Evolutionary conservation across 2,797 vertebrate genomes (phyloP).

Genomic region (Anomalospiza imberbis): DNA sequence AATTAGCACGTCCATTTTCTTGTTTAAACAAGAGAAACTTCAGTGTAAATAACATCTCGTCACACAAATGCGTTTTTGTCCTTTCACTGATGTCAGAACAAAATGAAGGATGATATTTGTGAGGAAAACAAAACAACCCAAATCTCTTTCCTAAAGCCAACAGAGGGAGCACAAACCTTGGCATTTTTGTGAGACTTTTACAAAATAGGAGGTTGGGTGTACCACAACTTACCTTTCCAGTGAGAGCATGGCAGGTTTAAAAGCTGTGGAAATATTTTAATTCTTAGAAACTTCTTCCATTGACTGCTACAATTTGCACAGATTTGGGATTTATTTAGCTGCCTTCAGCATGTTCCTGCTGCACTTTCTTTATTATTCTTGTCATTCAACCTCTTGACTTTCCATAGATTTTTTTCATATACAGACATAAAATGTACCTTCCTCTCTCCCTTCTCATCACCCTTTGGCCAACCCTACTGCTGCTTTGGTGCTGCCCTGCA

Average conservation of each 20-base stretch:
- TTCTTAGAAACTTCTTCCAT: not conserved
- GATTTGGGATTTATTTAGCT: not conserved
- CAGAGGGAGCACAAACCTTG: slow-evolving; percentile 67
- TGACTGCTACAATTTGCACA: not conserved
- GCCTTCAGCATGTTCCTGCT: not conserved
- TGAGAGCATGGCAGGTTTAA: not conserved
- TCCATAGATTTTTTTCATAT: not conserved
- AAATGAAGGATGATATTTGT: slow-evolving; percentile 34
- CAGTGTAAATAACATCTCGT: slow-evolving; percentile 24
- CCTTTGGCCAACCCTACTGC: not conserved
- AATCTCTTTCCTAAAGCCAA: slow-evolving; percentile 56
- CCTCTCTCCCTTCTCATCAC: not conserved
- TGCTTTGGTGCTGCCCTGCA: not conserved
- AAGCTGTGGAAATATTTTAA: not conserved
- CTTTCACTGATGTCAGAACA: slow-evolving; percentile 11
- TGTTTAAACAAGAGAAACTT: slow-evolving; percentile 58
- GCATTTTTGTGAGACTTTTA: not conserved
- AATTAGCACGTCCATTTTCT: slow-evolving; percentile 58
- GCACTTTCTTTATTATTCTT: not conserved
- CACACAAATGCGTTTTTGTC: not conserved
- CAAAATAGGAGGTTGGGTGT: not conserved
- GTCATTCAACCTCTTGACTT: not conserved
- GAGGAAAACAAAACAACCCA: slow-evolving; percentile 29
- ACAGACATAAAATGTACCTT: not conserved
- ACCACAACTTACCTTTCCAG: slow-evolving; percentile 13